Conservation (phyloP, 2,113 vertebrate genomes). For the Xenopus borealis region DNA sequence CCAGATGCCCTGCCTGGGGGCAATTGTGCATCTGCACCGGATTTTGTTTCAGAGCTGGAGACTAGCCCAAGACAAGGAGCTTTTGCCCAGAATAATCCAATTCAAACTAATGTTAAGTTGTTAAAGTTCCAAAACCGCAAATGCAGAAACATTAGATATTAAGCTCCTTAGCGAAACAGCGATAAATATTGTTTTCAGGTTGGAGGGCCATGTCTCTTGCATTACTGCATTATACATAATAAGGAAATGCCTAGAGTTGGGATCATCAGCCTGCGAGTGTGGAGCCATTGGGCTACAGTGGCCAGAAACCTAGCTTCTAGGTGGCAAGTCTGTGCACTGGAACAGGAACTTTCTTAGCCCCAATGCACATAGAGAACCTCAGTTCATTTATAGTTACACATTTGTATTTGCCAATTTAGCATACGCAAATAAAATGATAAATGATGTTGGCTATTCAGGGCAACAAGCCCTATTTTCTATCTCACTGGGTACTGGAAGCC, state of each 20-base stretch:
- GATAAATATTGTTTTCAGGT: constrained; percentile 37
- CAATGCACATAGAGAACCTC: no score
- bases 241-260: constrained; percentile 13
- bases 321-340: no score
- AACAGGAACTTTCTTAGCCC: no score
- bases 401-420: no score
- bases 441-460: no score
- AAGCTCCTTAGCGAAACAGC: constrained; percentile 36
- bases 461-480: no score
- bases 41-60: constrained; percentile 39
- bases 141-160: constrained; percentile 40
- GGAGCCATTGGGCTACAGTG: no score
- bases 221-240: constrained; percentile 30
- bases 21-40: constrained; percentile 30
- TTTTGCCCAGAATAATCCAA: constrained; percentile 43
- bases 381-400: no score
- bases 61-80: constrained; percentile 19
- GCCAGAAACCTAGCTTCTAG: no score
- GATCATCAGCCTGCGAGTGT: no score
- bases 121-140: constrained; percentile 41
- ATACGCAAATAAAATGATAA: no score
- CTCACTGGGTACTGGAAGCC: no score
- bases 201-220: constrained; percentile 14
- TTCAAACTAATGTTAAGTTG: constrained; percentile 38
- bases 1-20: constrained; percentile 43